These are phyloP conservation scores for Bubo scandiacus DNA, from an alignment of 2,113 vertebrate species.

Conservation along the genomic window DNA sequence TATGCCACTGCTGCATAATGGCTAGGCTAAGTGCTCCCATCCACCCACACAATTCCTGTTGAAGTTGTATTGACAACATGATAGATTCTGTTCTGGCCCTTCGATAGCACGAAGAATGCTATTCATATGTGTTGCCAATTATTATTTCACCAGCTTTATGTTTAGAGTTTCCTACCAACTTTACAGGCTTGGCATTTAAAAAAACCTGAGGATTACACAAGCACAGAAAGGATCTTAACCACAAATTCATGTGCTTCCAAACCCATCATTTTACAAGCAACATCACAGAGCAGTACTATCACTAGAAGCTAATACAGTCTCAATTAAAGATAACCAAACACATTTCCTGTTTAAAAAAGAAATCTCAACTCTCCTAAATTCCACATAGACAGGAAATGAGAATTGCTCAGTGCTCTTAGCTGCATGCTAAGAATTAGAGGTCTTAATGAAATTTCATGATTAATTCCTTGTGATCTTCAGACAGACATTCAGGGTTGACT, in stretches of 20 bases:
- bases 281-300: background rate
- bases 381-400: background rate
- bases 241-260: background rate
- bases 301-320: background rate
- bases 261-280: background rate
- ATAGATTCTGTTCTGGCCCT: background rate
- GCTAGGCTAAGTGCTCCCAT: background rate
- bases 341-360: background rate
- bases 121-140: rapidly evolving
- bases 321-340: background rate
- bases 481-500: background rate
- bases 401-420: background rate
- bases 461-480: background rate
- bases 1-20: background rate
- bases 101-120: background rate
- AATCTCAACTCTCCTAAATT: background rate
- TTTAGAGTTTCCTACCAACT: background rate
- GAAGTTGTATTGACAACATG: background rate
- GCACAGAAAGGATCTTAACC: background rate
- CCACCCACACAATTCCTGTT: background rate
- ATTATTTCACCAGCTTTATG: background rate
- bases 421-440: background rate
- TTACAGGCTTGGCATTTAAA: background rate
- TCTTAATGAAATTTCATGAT: background rate
- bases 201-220: background rate